Percentiles rank a stretch among this genome's conserved stretches.
Conservation (phyloP, 2,113 vertebrate genomes). For the Megaceryle torquata region DNA sequence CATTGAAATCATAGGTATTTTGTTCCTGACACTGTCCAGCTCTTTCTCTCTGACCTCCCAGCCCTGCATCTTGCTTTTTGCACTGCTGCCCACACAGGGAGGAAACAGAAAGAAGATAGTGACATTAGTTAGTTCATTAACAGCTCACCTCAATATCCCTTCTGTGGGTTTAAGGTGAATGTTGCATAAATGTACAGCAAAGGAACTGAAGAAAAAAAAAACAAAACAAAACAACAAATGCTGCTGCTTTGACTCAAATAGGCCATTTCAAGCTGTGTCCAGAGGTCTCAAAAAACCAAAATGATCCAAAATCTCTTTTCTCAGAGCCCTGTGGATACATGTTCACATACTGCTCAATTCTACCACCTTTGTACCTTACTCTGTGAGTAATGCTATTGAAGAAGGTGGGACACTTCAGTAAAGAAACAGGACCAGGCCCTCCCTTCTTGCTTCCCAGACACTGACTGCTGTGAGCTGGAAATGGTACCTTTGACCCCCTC, state of each 20-base stretch:
- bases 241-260: neutral
- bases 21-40: neutral
- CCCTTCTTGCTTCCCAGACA: neutral
- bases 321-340: neutral
- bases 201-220: neutral
- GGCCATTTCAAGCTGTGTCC: neutral
- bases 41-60: neutral
- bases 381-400: neutral
- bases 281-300: neutral
- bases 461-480: neutral
- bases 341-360: fast-evolving
- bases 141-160: neutral
- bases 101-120: neutral
- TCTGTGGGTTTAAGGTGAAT: neutral
- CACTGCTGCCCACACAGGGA: neutral
- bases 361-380: neutral
- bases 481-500: neutral
- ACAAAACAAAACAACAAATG: neutral
- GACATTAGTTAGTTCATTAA: neutral
- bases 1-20: neutral
- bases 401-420: neutral
- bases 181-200: neutral
- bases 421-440: neutral
- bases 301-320: neutral
- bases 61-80: neutral